Percentiles rank a stretch among this genome's conserved stretches.
These are phyloP conservation scores for Apamea monoglypha DNA, from an alignment of 2,888 invertebrate genomes.

Conservation along the genomic window DNA sequence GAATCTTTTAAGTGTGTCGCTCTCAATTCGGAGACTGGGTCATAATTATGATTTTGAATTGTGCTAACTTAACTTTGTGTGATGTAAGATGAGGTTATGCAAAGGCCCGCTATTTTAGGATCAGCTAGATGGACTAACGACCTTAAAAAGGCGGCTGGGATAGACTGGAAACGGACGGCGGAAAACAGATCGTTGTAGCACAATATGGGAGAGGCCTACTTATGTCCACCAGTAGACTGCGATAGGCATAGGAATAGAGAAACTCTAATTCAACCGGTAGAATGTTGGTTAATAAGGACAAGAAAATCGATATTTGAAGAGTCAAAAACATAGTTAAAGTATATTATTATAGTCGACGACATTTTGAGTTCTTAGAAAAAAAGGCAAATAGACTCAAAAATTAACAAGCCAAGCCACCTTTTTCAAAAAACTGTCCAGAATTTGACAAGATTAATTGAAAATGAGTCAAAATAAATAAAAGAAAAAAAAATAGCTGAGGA, in stretches of 20 bases:
- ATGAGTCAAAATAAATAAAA: conserved; percentile 5
- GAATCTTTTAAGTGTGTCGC: conserved; percentile 30
- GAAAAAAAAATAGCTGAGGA: no score
- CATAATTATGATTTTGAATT: conserved; percentile 22
- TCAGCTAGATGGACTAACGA: no score
- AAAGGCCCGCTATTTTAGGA: not conserved
- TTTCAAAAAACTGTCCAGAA: not conserved
- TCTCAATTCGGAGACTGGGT: conserved; percentile 29
- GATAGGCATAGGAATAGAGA: no score
- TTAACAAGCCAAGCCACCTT: not conserved
- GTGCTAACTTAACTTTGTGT: conserved; percentile 12
- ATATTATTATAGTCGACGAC: not conserved
- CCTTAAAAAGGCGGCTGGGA: no score
- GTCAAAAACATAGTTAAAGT: not conserved
- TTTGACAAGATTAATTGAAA: not conserved
- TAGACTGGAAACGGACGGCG: not conserved
- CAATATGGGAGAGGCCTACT: not conserved
- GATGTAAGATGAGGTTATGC: conserved; percentile 15
- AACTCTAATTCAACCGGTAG: not conserved
- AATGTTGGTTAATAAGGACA: not conserved
- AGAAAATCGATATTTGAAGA: not conserved
- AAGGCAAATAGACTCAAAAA: not conserved
- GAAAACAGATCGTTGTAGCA: not conserved
- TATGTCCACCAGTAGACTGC: no score
- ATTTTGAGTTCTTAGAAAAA: not conserved